phyloP scores from a whole-genome alignment of 2,113 vertebrate genomes.

The Oncorhynchus tshawytscha region DNA sequence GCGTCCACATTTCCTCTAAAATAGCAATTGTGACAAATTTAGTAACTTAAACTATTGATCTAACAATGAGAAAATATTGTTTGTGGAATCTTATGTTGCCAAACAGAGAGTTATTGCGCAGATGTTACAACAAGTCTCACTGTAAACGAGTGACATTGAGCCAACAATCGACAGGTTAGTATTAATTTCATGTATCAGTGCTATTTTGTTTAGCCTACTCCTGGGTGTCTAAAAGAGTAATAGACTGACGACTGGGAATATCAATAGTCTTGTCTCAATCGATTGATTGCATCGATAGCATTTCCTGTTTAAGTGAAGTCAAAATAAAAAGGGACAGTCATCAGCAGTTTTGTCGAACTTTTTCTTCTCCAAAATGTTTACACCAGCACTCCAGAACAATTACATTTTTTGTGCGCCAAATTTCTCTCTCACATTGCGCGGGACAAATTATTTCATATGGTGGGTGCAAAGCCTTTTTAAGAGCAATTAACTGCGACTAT shows the following conservation, averaged over 20 bases:
- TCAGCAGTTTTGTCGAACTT: slow-evolving; percentile 9
- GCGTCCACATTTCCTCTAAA: neutral
- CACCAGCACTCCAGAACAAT: slow-evolving; percentile 27
- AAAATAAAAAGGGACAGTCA: neutral
- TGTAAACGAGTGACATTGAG: neutral
- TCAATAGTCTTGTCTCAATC: slow-evolving; percentile 48
- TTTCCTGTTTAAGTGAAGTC: slow-evolving; percentile 33
- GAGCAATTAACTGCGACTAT: slow-evolving; percentile 74
- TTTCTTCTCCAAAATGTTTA: slow-evolving; percentile 30
- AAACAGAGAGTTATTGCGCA: no score
- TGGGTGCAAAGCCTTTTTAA: slow-evolving; percentile 61
- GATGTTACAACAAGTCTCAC: no score
- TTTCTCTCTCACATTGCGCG: slow-evolving; percentile 47
- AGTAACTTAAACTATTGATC: no score
- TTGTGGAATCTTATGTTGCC: no score
- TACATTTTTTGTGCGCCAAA: slow-evolving; percentile 29
- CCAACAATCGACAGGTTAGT: slow-evolving; percentile 12
- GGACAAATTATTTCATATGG: slow-evolving; percentile 58
- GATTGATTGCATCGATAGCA: slow-evolving; percentile 40
- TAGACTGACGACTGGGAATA: slow-evolving; percentile 19
- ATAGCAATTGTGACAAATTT: neutral
- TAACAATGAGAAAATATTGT: no score
- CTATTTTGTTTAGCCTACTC: neutral
- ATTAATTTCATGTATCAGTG: neutral
- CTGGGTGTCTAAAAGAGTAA: slow-evolving; percentile 7